These are phyloP conservation scores for Gallinago stenura DNA, from an alignment of 2,797 vertebrate species.

Conservation along the genomic window DNA sequence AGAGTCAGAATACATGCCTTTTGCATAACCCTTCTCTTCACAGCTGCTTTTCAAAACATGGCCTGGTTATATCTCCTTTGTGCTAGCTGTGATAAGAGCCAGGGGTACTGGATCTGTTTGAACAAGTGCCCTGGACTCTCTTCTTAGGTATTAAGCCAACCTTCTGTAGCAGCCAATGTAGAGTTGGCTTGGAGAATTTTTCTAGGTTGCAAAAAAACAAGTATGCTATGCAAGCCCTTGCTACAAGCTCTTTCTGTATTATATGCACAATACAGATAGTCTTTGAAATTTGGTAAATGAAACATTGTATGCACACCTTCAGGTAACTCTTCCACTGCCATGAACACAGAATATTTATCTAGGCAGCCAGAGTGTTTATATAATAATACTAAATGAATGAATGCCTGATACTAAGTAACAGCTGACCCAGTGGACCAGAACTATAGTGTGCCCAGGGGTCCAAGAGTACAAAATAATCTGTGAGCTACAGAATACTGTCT, in stretches of 20 bases:
- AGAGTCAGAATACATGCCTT: constrained; percentile 37
- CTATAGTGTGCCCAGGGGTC: background rate
- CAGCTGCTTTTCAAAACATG: constrained; percentile 41
- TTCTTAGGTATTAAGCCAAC: background rate
- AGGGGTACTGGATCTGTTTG: constrained; percentile 27
- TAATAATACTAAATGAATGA: background rate
- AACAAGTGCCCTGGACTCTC: constrained; percentile 42
- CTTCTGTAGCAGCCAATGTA: constrained; percentile 22
- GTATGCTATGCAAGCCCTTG: background rate
- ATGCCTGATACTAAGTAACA: background rate
- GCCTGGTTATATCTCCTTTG: background rate
- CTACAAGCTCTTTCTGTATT: background rate
- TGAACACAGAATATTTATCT: background rate
- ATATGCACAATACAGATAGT: background rate
- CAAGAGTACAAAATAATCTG: background rate
- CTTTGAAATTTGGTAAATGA: background rate
- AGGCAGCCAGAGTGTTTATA: background rate
- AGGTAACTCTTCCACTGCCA: background rate
- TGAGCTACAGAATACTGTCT: background rate
- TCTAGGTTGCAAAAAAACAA: background rate
- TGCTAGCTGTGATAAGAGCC: background rate
- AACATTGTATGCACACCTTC: background rate
- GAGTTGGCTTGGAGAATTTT: background rate
- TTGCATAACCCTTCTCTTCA: constrained; percentile 49
- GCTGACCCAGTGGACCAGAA: background rate